Evolutionary conservation across 2,113 vertebrate genomes (phyloP).

Genomic region (Cephalopterus ornatus): DNA sequence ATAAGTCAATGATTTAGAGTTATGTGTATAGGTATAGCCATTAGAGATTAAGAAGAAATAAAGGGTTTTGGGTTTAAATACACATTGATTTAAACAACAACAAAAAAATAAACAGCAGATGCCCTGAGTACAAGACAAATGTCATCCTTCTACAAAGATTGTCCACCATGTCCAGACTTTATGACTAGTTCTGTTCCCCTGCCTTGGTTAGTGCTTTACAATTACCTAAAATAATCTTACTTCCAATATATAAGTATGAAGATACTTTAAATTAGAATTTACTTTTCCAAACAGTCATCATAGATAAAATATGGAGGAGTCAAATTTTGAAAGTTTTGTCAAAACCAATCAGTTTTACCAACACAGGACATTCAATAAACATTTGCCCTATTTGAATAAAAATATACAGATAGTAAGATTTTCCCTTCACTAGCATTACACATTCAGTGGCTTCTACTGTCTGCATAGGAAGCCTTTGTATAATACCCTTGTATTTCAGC

Average conservation of each 20-base stretch:
- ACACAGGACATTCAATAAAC: neutral
- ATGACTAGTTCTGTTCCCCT: neutral
- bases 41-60: neutral
- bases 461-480: neutral
- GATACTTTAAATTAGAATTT: neutral
- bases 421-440: neutral
- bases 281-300: neutral
- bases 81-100: neutral
- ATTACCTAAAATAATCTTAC: neutral
- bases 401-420: neutral
- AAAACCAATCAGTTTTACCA: neutral
- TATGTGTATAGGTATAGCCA: neutral
- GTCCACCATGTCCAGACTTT: neutral
- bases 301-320: neutral
- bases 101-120: neutral
- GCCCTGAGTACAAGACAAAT: neutral
- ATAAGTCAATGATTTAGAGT: neutral
- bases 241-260: neutral
- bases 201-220: neutral
- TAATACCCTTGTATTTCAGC: neutral
- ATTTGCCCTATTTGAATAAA: neutral
- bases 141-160: neutral
- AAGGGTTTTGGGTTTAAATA: accelerated
- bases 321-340: neutral
- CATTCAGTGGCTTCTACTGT: neutral